phyloP scores from a whole-genome alignment of 2,113 vertebrate genomes.

The Ageneiosus marmoratus region DNA sequence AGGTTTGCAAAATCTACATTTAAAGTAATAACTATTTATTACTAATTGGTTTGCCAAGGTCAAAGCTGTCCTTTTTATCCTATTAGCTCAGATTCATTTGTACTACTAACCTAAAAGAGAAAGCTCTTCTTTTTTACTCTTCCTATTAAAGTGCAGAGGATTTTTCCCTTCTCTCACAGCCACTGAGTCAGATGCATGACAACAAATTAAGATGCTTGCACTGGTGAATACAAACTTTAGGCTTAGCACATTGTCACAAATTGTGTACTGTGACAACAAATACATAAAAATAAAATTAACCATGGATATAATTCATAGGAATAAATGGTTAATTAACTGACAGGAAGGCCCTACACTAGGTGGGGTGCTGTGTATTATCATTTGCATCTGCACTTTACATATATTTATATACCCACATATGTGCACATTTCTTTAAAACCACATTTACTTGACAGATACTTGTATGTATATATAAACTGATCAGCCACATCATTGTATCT shows the following conservation, averaged over 20 bases:
- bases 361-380: no score
- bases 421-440: no score
- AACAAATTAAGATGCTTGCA: background rate
- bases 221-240: no score
- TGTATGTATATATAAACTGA: no score
- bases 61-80: background rate
- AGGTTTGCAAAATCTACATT: background rate
- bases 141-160: background rate
- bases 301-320: background rate
- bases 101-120: background rate
- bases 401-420: no score
- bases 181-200: background rate
- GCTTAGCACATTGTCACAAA: background rate
- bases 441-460: no score
- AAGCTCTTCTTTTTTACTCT: background rate
- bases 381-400: no score
- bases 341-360: no score
- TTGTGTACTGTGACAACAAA: background rate
- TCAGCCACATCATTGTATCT: no score
- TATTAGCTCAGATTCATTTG: background rate
- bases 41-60: conserved; percentile 13
- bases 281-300: background rate
- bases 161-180: background rate
- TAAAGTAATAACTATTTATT: background rate
- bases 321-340: no score